These are phyloP conservation scores for Rhopalosiphum padi DNA, from an alignment of 1,140 invertebrate species.

Conservation along the genomic window DNA sequence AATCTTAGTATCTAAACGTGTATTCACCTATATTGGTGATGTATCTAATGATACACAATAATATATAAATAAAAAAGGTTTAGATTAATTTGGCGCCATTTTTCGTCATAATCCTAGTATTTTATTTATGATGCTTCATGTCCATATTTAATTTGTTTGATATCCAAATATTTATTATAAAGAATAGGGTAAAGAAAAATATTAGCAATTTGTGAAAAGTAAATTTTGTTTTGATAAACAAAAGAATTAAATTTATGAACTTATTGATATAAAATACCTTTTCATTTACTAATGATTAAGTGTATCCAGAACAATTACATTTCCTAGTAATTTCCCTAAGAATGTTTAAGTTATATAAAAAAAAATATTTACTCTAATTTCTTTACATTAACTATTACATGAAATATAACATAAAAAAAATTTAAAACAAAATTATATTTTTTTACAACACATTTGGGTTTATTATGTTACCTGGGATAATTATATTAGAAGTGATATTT, in stretches of 20 bases:
- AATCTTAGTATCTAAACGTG: not conserved
- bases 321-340: too few species aligned
- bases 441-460: not conserved
- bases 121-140: not conserved
- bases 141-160: not conserved
- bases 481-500: not conserved
- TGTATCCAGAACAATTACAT: too few species aligned
- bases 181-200: not conserved
- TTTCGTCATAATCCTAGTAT: not conserved
- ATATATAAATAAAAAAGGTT: not conserved
- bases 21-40: not conserved
- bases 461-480: not conserved
- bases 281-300: too few species aligned
- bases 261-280: not conserved
- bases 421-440: not conserved
- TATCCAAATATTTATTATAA: not conserved
- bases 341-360: too few species aligned
- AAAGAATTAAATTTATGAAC: not conserved
- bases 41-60: not conserved
- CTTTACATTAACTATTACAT: too few species aligned
- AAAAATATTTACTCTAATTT: too few species aligned
- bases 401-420: not conserved
- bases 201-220: not conserved
- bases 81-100: not conserved
- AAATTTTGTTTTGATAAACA: not conserved